Evolutionary conservation across 1,140 invertebrate species (phyloP), one percentile per base, ranked within the genome.

Genomic region (Caenorhabditis inopinata): DNA sequence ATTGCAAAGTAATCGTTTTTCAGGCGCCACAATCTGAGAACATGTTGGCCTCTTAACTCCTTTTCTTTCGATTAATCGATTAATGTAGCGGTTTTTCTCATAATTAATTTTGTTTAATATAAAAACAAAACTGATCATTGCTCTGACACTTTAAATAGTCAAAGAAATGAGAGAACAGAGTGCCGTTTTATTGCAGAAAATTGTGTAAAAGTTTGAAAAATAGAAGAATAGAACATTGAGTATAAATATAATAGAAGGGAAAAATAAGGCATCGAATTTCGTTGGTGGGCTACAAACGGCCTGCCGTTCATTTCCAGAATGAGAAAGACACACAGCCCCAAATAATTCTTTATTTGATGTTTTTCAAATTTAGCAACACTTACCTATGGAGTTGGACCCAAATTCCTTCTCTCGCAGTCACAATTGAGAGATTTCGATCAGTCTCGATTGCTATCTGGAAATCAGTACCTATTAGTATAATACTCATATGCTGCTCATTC

Each of bases 361-460:
- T 32, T 46, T 27, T 75, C 42, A 47, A 18, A 47, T 12, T 25
- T 11, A 45, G 16, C 42, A 46, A 47, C 25, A 7, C 76, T 62
- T 32, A 78, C 76, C 45, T 78, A n/a, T 78, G 76, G 9, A 78
- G 29, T 45, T 68, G 49, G 1, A 45, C 32, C 42, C 42, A 78
- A 14, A 78, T 78, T n/a, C 16, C 76, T 14, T 42, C 21, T 5
- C 12, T 42, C 16, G 32, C 49, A 2, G 76, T 78, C 21, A 78
- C 32, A 16, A 47, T 42, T 32, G 49, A 14, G 6, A 78, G 48
- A 45, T 23, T 78, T 21, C 76, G 76, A 38, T 51, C 53, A 38
- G 76, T 51, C 14, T 78, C 51, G 29, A 78, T 62, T 14, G 18
- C 49, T 25, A 78, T 53, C 76, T 78, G 76, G 32, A 62, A 42